Evolutionary conservation across 2,113 vertebrate species (phyloP).

Genomic region (Panurus biarmicus): DNA sequence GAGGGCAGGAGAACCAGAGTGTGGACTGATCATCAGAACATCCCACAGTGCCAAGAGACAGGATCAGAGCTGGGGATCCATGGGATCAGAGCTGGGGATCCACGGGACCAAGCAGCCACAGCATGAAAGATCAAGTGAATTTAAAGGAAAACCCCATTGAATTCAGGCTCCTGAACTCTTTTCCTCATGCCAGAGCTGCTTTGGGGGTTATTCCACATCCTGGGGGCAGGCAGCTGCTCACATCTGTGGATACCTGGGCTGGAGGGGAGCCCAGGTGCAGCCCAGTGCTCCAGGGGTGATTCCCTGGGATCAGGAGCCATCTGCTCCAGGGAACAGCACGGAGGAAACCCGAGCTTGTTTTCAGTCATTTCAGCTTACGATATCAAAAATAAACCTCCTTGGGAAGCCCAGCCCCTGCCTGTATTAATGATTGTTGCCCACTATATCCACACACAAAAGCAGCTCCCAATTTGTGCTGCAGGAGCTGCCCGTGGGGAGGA

Average conservation of each 20-base stretch:
- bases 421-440: accelerated
- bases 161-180: neutral
- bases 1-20: neutral
- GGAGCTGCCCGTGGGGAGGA: neutral
- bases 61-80: neutral
- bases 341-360: neutral
- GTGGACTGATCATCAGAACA: accelerated
- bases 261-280: neutral
- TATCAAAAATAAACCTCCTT: neutral
- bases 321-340: neutral
- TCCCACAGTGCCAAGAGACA: accelerated
- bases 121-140: neutral
- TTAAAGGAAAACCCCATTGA: neutral
- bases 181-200: neutral
- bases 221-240: neutral
- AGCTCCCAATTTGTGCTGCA: neutral
- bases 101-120: neutral
- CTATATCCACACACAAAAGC: neutral
- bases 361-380: neutral
- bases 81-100: neutral
- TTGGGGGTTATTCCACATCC: accelerated
- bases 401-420: neutral
- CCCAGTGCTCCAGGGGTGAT: neutral
- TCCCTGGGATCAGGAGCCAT: neutral
- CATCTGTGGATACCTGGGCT: neutral